Conservation (phyloP, 2,888 invertebrate species). For the Graphium colonna region DNA sequence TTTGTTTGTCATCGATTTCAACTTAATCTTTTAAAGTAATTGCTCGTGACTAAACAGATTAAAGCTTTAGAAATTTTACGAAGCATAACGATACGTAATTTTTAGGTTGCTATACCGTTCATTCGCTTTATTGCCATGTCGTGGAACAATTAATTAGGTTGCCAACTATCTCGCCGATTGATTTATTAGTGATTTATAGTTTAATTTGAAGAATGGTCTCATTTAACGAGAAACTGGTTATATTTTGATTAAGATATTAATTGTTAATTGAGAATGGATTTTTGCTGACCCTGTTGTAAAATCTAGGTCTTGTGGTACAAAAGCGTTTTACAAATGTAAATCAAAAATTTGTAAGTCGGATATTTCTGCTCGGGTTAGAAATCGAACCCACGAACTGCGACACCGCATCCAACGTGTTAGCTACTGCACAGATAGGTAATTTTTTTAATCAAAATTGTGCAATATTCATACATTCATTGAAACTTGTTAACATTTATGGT, state of each 20-base stretch:
- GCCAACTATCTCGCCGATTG: neutral
- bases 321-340: no score
- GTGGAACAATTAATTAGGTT: conserved; percentile 20
- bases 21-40: neutral
- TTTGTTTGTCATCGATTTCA: conserved; percentile 1
- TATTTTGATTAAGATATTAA: neutral
- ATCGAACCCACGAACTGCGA: no score
- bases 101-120: conserved; percentile 28
- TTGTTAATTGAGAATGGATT: neutral
- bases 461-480: no score
- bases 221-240: neutral
- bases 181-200: conserved; percentile 2
- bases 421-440: no score
- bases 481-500: no score
- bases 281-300: no score
- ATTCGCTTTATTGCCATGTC: conserved; percentile 20
- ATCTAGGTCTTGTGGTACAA: no score
- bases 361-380: no score
- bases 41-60: conserved; percentile 18
- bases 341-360: no score
- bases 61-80: conserved; percentile 23
- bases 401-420: no score
- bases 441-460: no score
- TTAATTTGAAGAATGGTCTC: neutral
- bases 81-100: conserved; percentile 27